Conservation (phyloP, 2,888 invertebrate genomes). For the Leptinotarsa rubiginosa region DNA sequence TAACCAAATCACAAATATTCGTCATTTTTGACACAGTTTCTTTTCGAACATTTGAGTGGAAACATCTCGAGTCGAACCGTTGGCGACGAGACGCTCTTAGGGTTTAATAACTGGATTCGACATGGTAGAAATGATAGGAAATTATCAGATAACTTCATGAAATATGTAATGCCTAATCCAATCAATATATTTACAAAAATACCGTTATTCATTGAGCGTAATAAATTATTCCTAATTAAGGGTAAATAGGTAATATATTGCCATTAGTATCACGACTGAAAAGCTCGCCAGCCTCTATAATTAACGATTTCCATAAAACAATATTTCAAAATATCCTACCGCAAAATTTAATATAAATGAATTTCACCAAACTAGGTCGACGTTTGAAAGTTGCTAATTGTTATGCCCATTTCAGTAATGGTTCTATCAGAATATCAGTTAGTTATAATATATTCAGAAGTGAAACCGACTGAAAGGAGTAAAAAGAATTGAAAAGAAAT, state of each 20-base stretch:
- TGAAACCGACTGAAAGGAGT: not conserved
- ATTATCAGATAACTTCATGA: not conserved
- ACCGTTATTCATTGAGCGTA: not conserved
- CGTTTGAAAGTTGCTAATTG: not conserved
- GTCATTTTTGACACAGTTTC: too few species aligned
- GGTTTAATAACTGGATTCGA: too few species aligned
- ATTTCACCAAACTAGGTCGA: not conserved
- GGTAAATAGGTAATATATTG: slow-evolving; percentile 8
- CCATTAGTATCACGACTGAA: not conserved
- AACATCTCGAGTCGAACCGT: too few species aligned
- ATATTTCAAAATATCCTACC: not conserved
- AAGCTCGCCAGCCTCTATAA: not conserved
- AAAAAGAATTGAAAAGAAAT: too few species aligned
- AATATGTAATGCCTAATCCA: not conserved
- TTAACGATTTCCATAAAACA: slow-evolving; percentile 8
- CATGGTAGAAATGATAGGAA: too few species aligned
- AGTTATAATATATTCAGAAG: not conserved
- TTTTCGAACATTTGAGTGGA: too few species aligned
- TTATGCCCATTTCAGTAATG: not conserved
- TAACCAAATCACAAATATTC: too few species aligned
- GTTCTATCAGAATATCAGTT: not conserved
- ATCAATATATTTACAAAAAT: not conserved
- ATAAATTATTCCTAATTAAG: not conserved
- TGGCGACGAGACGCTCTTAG: too few species aligned
- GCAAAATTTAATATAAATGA: not conserved